Conservation (phyloP, 2,113 vertebrate genomes). For the Siphamia tubifer region DNA sequence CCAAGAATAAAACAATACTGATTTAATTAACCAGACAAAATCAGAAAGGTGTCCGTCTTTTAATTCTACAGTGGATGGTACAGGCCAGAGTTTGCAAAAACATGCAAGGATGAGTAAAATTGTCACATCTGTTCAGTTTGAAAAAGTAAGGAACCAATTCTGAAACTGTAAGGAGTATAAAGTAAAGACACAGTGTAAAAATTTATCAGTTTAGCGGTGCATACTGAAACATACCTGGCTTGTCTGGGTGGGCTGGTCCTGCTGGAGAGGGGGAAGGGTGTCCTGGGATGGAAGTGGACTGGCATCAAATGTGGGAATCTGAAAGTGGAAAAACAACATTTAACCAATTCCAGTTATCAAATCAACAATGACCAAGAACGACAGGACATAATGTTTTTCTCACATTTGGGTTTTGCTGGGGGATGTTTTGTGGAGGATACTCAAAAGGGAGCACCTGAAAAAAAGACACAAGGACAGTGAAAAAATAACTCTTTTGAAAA, state of each 20-base stretch:
- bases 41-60: no score
- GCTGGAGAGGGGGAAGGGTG: slow-evolving; percentile 52
- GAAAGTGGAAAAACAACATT: not conserved
- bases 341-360: not conserved
- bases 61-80: no score
- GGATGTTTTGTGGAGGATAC: slow-evolving; percentile 50
- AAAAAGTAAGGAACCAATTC: no score
- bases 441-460: slow-evolving; percentile 67
- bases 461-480: not conserved
- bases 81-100: no score
- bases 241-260: slow-evolving; percentile 62
- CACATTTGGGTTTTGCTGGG: slow-evolving; percentile 68
- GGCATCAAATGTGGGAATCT: slow-evolving; percentile 55
- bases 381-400: not conserved
- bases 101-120: no score
- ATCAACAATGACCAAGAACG: not conserved
- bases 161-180: no score
- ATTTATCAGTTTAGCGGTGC: no score
- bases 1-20: no score
- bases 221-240: slow-evolving; percentile 53
- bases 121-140: no score
- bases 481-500: not conserved
- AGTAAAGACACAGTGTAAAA: no score
- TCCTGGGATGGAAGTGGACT: slow-evolving; percentile 59
- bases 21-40: no score